These are phyloP conservation scores for Drymodes brunneopygia DNA, from an alignment of 2,113 vertebrate species.

Conservation along the genomic window DNA sequence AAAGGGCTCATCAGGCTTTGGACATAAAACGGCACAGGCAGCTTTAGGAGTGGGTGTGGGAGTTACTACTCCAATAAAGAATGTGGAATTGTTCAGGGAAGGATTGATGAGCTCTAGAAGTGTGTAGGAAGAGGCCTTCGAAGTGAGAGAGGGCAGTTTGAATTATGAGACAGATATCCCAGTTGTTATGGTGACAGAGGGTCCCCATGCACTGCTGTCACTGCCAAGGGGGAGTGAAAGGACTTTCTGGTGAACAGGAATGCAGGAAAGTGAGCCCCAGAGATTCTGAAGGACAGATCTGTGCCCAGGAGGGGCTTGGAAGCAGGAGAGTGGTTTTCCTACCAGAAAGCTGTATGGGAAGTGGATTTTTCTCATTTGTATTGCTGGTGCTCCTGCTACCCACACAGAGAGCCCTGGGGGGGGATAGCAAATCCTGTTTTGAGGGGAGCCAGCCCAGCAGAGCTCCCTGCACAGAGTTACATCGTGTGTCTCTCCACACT, in stretches of 20 bases:
- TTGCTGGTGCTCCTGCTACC: neutral
- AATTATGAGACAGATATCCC: neutral
- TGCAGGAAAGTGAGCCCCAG: neutral
- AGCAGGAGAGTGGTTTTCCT: neutral
- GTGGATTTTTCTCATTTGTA: neutral
- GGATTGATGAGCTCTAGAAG: conserved; percentile 8
- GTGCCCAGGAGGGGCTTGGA: neutral
- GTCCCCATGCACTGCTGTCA: neutral
- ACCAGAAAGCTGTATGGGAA: neutral
- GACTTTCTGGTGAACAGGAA: neutral
- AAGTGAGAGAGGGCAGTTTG: conserved; percentile 5
- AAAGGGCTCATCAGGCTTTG: neutral
- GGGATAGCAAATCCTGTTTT: neutral
- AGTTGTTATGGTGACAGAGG: conserved; percentile 5
- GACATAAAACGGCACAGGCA: neutral
- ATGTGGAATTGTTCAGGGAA: neutral
- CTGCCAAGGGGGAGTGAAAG: neutral
- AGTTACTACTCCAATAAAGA: neutral
- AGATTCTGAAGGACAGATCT: neutral
- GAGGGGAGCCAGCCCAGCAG: neutral
- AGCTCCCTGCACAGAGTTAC: neutral
- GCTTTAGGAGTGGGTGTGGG: neutral
- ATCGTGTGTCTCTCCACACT: neutral
- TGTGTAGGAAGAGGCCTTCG: conserved; percentile 22
- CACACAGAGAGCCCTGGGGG: neutral